Conservation (phyloP, 2,888 invertebrate species). For the Ornithoptera priamus region DNA sequence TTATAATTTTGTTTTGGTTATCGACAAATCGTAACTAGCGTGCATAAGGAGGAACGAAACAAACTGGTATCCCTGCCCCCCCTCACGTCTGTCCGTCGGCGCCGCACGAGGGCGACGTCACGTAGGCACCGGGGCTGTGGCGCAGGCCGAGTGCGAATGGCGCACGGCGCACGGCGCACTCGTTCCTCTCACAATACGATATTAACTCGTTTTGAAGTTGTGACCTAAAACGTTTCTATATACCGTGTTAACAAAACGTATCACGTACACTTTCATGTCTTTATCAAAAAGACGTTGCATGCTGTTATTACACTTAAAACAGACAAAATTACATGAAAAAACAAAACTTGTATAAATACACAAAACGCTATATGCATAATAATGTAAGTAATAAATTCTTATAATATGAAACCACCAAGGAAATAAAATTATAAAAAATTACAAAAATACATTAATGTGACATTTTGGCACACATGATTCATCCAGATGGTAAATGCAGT, state of each 20-base stretch:
- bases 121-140: slow-evolving; percentile 60
- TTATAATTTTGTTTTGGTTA: not conserved
- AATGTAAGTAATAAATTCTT: too few relatives aligned
- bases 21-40: slow-evolving; percentile 19
- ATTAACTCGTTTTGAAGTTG: slow-evolving; percentile 14
- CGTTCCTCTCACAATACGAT: slow-evolving; percentile 7
- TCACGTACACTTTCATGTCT: not conserved
- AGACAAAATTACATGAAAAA: too few relatives aligned
- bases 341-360: too few relatives aligned
- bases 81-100: slow-evolving; percentile 20
- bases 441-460: too few relatives aligned
- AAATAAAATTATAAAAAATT: too few relatives aligned
- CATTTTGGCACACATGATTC: too few relatives aligned
- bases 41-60: slow-evolving; percentile 69
- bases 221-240: slow-evolving; percentile 21
- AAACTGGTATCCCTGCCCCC: slow-evolving; percentile 54
- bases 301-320: too few relatives aligned
- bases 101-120: slow-evolving; percentile 73
- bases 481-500: too few relatives aligned
- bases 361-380: too few relatives aligned
- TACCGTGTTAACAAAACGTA: not conserved
- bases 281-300: not conserved
- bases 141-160: slow-evolving; percentile 25
- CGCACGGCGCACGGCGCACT: slow-evolving; percentile 22
- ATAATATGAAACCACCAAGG: too few relatives aligned